Conservation (phyloP, 2,797 vertebrate species). For the Intellagama lesueurii region DNA sequence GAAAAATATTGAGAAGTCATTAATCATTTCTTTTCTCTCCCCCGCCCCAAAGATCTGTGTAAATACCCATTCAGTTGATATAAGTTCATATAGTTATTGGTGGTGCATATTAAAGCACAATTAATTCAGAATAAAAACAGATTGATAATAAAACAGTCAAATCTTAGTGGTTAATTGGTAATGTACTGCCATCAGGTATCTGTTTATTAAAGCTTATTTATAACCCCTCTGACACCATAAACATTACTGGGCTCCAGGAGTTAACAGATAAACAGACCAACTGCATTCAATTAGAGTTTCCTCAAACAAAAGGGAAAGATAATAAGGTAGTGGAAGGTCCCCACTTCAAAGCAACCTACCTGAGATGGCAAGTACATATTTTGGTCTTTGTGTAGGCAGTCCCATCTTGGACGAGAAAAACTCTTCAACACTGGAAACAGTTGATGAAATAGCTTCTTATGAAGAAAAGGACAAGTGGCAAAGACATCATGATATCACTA, state of each 20-base stretch:
- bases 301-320: no score
- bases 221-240: background rate
- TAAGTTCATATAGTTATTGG: constrained; percentile 19
- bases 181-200: constrained; percentile 22
- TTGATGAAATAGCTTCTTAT: no score
- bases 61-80: background rate
- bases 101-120: constrained; percentile 22
- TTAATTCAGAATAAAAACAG: background rate
- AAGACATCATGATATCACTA: no score
- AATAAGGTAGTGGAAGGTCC: no score
- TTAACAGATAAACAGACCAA: no score
- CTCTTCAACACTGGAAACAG: no score
- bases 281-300: no score
- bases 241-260: background rate
- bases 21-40: constrained; percentile 59
- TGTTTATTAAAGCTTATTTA: constrained; percentile 32
- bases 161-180: background rate
- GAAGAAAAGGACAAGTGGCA: no score
- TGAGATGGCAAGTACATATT: no score
- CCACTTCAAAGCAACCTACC: no score
- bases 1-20: constrained; percentile 60
- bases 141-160: background rate
- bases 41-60: constrained; percentile 42
- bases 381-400: no score
- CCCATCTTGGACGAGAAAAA: no score